These are phyloP conservation scores for Calyptommatus sinebrachiatus DNA, from an alignment of 2,113 vertebrate species.

Conservation along the genomic window DNA sequence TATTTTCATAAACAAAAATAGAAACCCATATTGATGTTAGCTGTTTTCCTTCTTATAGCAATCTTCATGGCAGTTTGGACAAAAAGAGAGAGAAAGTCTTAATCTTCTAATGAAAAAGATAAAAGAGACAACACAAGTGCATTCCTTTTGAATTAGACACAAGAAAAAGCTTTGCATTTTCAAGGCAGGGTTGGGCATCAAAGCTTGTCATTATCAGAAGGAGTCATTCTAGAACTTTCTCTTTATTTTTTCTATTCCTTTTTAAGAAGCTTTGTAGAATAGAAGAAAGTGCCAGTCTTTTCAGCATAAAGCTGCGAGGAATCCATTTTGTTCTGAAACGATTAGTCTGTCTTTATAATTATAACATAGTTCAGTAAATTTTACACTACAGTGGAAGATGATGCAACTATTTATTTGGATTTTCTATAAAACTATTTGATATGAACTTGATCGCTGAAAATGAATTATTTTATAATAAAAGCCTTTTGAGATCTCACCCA, in stretches of 20 bases:
- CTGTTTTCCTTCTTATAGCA: conserved; percentile 17
- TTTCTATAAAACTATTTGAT: not conserved
- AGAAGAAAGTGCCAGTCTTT: conserved; percentile 3
- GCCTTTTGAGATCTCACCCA: conserved; percentile 1
- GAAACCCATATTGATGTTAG: not conserved
- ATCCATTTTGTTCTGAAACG: conserved; percentile 6
- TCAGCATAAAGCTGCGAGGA: conserved; percentile 18
- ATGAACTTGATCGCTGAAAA: conserved; percentile 30
- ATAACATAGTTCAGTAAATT: not conserved
- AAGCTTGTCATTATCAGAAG: conserved; percentile 10
- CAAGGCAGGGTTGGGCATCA: not conserved
- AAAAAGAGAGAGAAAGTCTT: not conserved
- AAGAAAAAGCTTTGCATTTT: not conserved
- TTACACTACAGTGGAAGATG: conserved; percentile 22
- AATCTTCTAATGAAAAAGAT: conserved; percentile 32
- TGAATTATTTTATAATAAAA: conserved; percentile 34
- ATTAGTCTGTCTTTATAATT: not conserved
- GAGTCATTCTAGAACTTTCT: not conserved
- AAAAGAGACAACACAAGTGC: conserved; percentile 7
- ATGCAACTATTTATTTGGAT: conserved; percentile 2
- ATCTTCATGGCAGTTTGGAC: not conserved
- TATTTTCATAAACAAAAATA: not conserved
- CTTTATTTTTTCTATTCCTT: not conserved
- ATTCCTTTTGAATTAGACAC: conserved; percentile 10
- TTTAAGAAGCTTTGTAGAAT: conserved; percentile 2